Evolutionary conservation across 2,888 invertebrate genomes (phyloP), one percentile per base, ranked within the genome.

Genomic region (Oscheius sp.): DNA sequence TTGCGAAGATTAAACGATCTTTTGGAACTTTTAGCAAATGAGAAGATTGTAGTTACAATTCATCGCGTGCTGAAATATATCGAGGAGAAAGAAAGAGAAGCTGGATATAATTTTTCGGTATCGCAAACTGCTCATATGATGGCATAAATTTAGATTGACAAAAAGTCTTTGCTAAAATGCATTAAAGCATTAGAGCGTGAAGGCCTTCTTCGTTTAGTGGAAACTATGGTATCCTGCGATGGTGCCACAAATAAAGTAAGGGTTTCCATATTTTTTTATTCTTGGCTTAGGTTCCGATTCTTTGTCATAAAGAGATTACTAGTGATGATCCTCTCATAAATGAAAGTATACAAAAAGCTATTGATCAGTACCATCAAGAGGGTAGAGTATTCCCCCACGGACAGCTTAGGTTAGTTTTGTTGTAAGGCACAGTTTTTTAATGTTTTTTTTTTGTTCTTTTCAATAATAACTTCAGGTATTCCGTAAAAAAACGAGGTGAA

Each of bases 301-400:
- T 86, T 25, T 73, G 77, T 12, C 80, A 80, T 43, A 73, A 74
- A 27, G 72, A 77, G 43, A 79, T 86, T 23, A 41, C 29, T 18
- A 73, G 72, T 1, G 73, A 81, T 13, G 75, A 80, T 58, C 74
- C 73, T 0, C 76, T 77, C 53, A 79, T 87, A 1, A n/a, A 53
- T 16, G 76, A 77, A 27, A 82, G 75, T 7, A 82, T 87, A 43
- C 69, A 81, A 13, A 55, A 72, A 9, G 79, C 78, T n/a, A 73
- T 85, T 6, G 84, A 82, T 18, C 59, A 74, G 41, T 87, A 79
- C 71, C 69, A 81, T 46, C 76, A 70, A 18, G 84, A 87, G 56
- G 80, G 81, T 41, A 72, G 82, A n/a, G 78, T 86, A 2, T 87
- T 87, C 70, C 87, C 87, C 0, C 84, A 84, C 56, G 86, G 86